A percentile compares a stretch with the other conserved stretches of the same genome.
These are phyloP conservation scores for Orthosia gothica DNA, from an alignment of 2,888 invertebrate genomes.

Conservation along the genomic window DNA sequence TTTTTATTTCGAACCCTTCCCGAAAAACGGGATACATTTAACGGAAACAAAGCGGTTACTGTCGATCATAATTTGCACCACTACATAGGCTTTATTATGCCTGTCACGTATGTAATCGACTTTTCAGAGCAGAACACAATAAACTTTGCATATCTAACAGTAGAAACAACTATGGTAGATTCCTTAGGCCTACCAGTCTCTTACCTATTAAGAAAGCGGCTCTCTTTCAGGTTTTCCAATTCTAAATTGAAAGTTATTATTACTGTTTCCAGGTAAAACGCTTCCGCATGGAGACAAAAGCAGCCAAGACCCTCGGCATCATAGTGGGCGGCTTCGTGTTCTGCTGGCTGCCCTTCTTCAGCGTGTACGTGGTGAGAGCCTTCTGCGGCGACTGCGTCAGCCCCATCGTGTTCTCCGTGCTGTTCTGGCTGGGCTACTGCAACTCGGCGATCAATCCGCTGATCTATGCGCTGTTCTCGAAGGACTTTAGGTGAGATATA, in stretches of 20 bases:
- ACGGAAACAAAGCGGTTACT: too few relatives aligned
- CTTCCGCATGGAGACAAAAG: constrained; percentile 98
- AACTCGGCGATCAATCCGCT: constrained; percentile 99
- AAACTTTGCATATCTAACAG: too few relatives aligned
- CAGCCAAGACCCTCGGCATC: constrained; percentile 98
- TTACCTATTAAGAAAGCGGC: too few relatives aligned
- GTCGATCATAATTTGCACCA: too few relatives aligned
- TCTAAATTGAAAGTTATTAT: neutral
- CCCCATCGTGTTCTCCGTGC: constrained; percentile 96
- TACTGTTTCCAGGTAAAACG: constrained; percentile 94
- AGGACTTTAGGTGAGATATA: constrained; percentile 93
- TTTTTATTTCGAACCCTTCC: too few relatives aligned
- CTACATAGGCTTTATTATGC: too few relatives aligned
- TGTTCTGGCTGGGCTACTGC: constrained; percentile 99
- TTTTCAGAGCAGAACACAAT: too few relatives aligned
- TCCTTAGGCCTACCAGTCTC: too few relatives aligned
- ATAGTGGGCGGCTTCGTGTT: constrained; percentile 99
- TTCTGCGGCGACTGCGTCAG: constrained; percentile 97
- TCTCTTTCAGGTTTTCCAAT: too few relatives aligned
- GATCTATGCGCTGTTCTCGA: constrained; percentile 98
- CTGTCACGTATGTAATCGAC: too few relatives aligned
- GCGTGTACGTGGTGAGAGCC: constrained; percentile 97
- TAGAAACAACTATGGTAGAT: too few relatives aligned
- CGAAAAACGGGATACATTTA: too few relatives aligned
- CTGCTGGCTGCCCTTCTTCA: constrained; percentile 99